Evolutionary conservation across 2,888 invertebrate genomes (phyloP), one percentile per base, ranked within the genome.

Genomic region (Fragum fragum): DNA sequence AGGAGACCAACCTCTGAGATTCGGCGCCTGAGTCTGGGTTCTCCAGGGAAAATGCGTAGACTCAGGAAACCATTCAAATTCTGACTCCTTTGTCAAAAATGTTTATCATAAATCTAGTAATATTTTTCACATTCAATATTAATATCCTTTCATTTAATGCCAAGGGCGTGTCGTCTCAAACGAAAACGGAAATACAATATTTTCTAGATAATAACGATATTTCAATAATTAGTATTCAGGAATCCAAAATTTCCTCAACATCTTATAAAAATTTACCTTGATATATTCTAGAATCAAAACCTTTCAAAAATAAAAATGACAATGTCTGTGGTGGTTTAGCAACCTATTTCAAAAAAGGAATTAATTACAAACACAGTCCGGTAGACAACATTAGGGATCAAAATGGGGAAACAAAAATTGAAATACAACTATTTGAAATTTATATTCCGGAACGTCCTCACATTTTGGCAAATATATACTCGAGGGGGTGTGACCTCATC

Each of bases 381-480:
- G 14, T 61, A 29, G 29, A 61, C 61, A 26, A 61, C 28, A 29
- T 29, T 29, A 61, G 28, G n/a, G 61, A 61, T 29, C 61, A 61
- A 61, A 61, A 61, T 61, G 61, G 61, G 32, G 29, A 26, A 16
- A 29, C n/a, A 18, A 61, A 61, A 28, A 29, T 61, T 29, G 61
- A 61, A n/a, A 29, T n/a, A 9, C 61, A 61, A 61, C 16, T n/a
- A 28, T 61, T 61, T 29, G 61, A 61, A 61, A 61, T 61, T 28
- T 61, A 61, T 23, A 18, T 29, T 23, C 7, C 28, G 16, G 28
- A 61, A 14, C 14, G 28, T 28, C 61, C 29, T 29, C 28, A 18
- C 18, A 29, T 29, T 29, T 29, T 61, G 32, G 28, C 32, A 28
- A 61, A 61, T n/a, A n/a, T n/a, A n/a, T n/a, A n/a, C n/a, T n/a